Evolutionary conservation across 2,113 vertebrate genomes (phyloP).

Genomic region (Bothrops jararaca): DNA sequence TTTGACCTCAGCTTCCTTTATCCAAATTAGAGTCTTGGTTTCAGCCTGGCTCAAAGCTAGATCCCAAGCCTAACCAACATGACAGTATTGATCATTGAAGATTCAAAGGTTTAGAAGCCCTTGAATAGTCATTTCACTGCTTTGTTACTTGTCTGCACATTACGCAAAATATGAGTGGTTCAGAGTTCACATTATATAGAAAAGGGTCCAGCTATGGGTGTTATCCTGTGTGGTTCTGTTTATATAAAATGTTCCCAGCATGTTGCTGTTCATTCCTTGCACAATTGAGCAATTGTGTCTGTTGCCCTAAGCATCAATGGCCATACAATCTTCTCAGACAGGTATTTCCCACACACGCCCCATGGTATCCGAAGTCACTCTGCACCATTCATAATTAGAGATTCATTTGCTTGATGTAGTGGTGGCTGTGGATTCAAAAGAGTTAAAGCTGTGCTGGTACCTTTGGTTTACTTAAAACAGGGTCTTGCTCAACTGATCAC

Average conservation of each 20-base stretch:
- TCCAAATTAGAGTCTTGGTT: not conserved
- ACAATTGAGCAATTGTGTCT: not conserved
- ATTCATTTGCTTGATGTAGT: not conserved
- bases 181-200: not conserved
- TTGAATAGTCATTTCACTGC: not conserved
- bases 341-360: not conserved
- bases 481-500: constrained; percentile 11
- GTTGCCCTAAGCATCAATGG: not conserved
- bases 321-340: not conserved
- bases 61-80: not conserved
- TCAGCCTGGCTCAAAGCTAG: not conserved
- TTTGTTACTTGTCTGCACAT: not conserved
- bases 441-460: not conserved
- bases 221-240: not conserved
- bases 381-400: not conserved
- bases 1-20: not conserved
- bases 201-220: not conserved
- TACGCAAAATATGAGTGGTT: not conserved
- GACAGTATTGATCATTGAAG: not conserved
- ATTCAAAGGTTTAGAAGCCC: not conserved
- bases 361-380: not conserved
- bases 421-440: not conserved
- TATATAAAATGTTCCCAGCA: not conserved
- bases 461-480: constrained; percentile 33
- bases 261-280: not conserved